Evolutionary conservation across 2,888 invertebrate species (phyloP), one percentile per base, ranked within the genome.

Genomic region (Chrysomela aeneicollis): DNA sequence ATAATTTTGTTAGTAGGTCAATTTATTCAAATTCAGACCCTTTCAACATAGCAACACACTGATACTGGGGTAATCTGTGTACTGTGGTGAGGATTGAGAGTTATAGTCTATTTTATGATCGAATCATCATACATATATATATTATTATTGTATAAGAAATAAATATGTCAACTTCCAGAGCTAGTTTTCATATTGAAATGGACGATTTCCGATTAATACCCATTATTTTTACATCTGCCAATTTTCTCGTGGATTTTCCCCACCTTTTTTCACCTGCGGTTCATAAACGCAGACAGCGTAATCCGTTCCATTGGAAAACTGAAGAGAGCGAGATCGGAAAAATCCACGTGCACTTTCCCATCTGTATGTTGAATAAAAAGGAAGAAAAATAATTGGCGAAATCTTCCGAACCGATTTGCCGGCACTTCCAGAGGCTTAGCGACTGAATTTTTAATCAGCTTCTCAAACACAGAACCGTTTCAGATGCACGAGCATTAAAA

Each of bases 391-490:
- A 81, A 81, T 81, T 79, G 79, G 42, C 76, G 70, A 79, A 79
- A 80, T 82, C 81, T 81, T 81, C 73, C 80, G 77, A 79, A 78
- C 81, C 76, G 80, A 77, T 79, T 78, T 77, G 73, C 75, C 73
- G 76, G 79, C 81, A 81, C 82, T 82, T 81, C 76, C 77, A 76
- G 74, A 68, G 78, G 82, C 82, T 82, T 82, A 82, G 74, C 80
- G 79, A 77, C 77, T 78, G 79, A 81, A 82, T 82, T 82, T 82
- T 82, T 82, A 82, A 82, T 82, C 82, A 82, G 79, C 75, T 81
- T 79, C 82, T 82, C 82, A 82, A 82, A 82, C 82, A 82, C 76
- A 74, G 9, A 71, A 72, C 67, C 61, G 68, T 67, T 74, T 68
- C 71, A 73, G 74, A 74, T 70, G 69, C 72, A 68, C 68, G 69